Percentiles rank a stretch among this genome's conserved stretches.
Conservation (phyloP, 2,888 invertebrate species). For the Carterocephalus palaemon region DNA sequence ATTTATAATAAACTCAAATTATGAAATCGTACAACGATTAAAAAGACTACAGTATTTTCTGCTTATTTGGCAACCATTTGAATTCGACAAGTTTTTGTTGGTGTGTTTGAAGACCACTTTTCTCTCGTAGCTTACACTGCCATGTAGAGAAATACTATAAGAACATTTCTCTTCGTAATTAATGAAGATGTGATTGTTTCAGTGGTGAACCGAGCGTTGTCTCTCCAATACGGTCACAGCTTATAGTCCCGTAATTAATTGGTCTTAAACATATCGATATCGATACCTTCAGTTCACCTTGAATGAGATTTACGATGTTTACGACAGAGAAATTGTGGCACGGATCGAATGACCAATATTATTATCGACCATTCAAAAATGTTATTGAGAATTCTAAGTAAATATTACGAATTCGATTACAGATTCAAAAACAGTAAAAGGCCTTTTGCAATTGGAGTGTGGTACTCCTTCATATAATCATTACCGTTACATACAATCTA, state of each 20-base stretch:
- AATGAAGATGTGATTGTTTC: conserved; percentile 74
- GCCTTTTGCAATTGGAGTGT: too few species aligned
- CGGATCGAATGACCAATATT: conserved; percentile 67
- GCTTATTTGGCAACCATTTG: conserved; percentile 34
- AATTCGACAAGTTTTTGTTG: conserved; percentile 37
- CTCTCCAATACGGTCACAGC: conserved; percentile 51
- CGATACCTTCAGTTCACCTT: conserved; percentile 53
- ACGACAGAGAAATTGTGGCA: conserved; percentile 63
- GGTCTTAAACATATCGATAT: conserved; percentile 54
- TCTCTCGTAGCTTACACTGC: conserved; percentile 33
- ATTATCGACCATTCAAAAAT: conserved; percentile 71
- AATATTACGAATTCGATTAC: not conserved
- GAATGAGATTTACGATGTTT: conserved; percentile 73
- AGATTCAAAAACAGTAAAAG: too few species aligned
- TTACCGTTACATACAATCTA: too few species aligned
- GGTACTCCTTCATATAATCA: too few species aligned
- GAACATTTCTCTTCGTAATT: conserved; percentile 67
- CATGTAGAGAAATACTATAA: conserved; percentile 36
- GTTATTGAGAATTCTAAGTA: conserved; percentile 47
- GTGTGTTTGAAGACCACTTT: conserved; percentile 25
- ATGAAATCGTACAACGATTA: conserved; percentile 39
- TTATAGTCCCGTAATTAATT: conserved; percentile 56
- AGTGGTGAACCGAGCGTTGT: conserved; percentile 58
- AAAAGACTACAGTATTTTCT: conserved; percentile 26
- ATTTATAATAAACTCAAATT: conserved; percentile 26